These are phyloP conservation scores for Liposcelis brunnea DNA, from an alignment of 2,888 invertebrate genomes.

Conservation along the genomic window DNA sequence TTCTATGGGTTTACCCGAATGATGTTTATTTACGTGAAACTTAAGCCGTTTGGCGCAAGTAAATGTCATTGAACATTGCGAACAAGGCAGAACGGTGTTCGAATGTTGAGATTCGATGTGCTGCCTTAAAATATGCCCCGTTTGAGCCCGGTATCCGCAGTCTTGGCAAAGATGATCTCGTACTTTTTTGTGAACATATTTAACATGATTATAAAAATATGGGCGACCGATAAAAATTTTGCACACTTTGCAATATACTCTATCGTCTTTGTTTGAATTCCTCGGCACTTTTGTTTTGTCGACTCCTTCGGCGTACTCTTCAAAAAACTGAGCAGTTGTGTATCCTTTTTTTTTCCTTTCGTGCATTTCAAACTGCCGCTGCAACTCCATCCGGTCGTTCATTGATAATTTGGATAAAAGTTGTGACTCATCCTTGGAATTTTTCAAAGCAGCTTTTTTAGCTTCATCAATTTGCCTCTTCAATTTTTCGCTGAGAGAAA, in stretches of 20 bases:
- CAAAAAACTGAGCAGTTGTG: too few relatives aligned
- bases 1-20: neutral
- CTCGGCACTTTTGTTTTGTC: too few relatives aligned
- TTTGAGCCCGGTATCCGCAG: neutral
- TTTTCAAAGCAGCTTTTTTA: too few relatives aligned
- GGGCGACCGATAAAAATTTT: neutral
- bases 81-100: neutral
- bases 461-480: too few relatives aligned
- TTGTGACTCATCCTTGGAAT: too few relatives aligned
- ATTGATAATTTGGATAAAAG: too few relatives aligned
- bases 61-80: neutral
- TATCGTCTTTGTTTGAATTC: neutral
- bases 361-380: too few relatives aligned
- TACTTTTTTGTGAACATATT: neutral
- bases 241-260: slow-evolving; percentile 1
- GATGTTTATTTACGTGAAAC: neutral
- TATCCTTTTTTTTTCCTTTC: too few relatives aligned
- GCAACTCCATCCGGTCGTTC: too few relatives aligned
- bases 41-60: neutral
- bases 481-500: too few relatives aligned
- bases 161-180: neutral
- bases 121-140: neutral
- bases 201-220: slow-evolving; percentile 4
- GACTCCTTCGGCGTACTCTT: too few relatives aligned
- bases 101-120: neutral